Evolutionary conservation across 2,113 vertebrate genomes (phyloP), one percentile per base, ranked within the genome.

Genomic region (Cheilinus undulatus): DNA sequence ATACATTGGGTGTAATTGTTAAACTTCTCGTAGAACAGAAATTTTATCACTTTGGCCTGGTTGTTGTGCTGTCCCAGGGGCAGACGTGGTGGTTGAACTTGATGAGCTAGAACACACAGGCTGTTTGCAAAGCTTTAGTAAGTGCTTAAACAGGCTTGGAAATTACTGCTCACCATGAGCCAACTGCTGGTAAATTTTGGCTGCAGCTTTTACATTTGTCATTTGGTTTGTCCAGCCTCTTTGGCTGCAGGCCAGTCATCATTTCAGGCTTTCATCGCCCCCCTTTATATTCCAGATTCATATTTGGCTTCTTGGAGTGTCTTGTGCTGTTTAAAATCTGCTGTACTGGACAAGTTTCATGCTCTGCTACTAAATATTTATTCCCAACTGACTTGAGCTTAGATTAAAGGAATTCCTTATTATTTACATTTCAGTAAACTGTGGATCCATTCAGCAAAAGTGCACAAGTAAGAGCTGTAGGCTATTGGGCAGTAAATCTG

Each of bases 121-220:
- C 57, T 57, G 53, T 86, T 83, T 64, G 54, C 63, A 71, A 85
- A 66, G 76, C 59, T 72, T 77, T 78, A 63, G 49, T 69, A 56
- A 66, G 20, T 61, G 61, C 69, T 78, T 67, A 83, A 87, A 67
- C 38, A 19, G 56, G 51, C 76, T 63, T 10, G 53, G 34, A 67
- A 78, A 85, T 64, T 6, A 42, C 38, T 34, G 50, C 64, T 17
- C 14, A 4, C 24, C 45, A 20, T 22, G 13, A 74, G 78, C 68
- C 63, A 74, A 64, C 61, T 19, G 17, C 76, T 69, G 58, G 69
- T 30, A 8, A 52, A 34, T 43, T 59, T 61, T 76, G 68, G 58
- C 79, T 27, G 59, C 69, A 20, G 68, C 62, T 36, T 73, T 28
- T 60, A 46, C 46, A 32, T 49, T 64, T 63, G 32, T 69, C 57